phyloP scores from a whole-genome alignment of 2,888 invertebrate genomes.

The Trachelus stipa region DNA sequence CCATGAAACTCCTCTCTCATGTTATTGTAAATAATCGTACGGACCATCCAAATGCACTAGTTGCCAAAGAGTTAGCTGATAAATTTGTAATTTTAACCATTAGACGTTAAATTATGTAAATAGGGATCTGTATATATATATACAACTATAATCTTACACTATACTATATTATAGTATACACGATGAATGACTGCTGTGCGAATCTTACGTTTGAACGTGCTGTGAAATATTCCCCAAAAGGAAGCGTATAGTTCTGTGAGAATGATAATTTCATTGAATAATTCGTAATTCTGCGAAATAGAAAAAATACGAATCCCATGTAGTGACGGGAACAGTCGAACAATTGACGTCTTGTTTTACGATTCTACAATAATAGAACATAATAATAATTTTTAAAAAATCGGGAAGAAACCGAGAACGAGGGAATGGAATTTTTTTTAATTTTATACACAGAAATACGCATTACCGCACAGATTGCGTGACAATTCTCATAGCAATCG shows the following conservation, averaged over 20 bases:
- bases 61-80: constrained; percentile 53
- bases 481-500: not conserved
- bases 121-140: constrained; percentile 11
- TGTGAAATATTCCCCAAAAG: not conserved
- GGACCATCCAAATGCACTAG: constrained; percentile 51
- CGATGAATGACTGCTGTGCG: not conserved
- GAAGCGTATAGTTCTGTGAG: not conserved
- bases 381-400: not conserved
- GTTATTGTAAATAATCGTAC: constrained; percentile 46
- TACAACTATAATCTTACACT: not conserved
- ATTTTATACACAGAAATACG: not conserved
- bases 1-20: not conserved
- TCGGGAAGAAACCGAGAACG: not conserved
- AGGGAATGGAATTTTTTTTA: not conserved
- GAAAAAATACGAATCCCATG: not conserved
- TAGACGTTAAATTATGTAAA: constrained; percentile 14
- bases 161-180: not conserved
- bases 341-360: not conserved
- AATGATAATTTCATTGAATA: not conserved
- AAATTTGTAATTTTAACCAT: constrained; percentile 27
- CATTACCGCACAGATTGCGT: not conserved
- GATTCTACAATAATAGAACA: not conserved
- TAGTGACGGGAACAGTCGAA: not conserved
- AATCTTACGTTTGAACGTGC: not conserved
- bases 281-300: not conserved